phyloP scores from a whole-genome alignment of 2,797 vertebrate species.

The Leucoraja ocellata region DNA sequence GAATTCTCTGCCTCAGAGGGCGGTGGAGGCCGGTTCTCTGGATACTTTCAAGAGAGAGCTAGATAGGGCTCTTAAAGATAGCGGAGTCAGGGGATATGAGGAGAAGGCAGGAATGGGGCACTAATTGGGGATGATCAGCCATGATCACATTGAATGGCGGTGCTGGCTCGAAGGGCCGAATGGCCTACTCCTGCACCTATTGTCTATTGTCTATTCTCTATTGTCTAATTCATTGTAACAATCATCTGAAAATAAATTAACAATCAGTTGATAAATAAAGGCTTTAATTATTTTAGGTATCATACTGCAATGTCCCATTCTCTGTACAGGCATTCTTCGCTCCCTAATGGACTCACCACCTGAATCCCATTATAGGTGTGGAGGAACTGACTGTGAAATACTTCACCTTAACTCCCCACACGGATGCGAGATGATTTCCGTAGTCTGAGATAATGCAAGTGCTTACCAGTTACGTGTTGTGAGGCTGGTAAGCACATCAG shows the following conservation, averaged over 20 bases:
- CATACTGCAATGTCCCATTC: background rate
- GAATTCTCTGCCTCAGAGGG: too few relatives aligned
- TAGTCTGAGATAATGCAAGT: background rate
- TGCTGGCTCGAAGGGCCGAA: too few relatives aligned
- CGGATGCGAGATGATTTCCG: background rate
- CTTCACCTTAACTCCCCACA: background rate
- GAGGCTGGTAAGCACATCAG: background rate
- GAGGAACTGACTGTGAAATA: background rate
- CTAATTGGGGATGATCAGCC: too few relatives aligned
- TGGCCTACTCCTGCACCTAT: too few relatives aligned
- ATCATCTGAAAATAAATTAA: background rate
- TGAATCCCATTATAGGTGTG: background rate
- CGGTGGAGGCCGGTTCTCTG: too few relatives aligned
- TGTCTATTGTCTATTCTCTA: too few relatives aligned
- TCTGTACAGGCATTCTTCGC: background rate
- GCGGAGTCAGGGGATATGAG: too few relatives aligned
- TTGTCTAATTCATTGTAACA: background rate
- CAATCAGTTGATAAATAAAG: background rate
- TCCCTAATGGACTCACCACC: background rate
- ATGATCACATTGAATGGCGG: too few relatives aligned
- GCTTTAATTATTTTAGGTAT: background rate
- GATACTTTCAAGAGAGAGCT: too few relatives aligned
- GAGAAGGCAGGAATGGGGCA: too few relatives aligned
- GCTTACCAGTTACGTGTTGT: too few relatives aligned
- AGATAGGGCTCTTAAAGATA: too few relatives aligned